phyloP scores from a whole-genome alignment of 2,888 invertebrate species.

The Spisula subtruncata region DNA sequence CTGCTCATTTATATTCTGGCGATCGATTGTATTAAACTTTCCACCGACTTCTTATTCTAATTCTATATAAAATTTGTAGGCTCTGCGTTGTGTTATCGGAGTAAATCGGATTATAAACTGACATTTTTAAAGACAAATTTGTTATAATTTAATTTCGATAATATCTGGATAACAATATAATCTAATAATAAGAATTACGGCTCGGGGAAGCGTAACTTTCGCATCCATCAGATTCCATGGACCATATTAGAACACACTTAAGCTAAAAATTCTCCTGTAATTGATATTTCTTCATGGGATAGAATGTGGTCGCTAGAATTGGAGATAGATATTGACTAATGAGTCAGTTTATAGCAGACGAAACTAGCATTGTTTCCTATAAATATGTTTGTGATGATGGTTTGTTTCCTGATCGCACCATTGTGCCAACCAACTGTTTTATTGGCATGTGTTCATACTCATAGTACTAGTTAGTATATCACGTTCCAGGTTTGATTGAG shows the following conservation, averaged over 20 bases:
- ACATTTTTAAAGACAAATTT: slow-evolving; percentile 76
- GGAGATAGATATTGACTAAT: slow-evolving; percentile 31
- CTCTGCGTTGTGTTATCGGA: slow-evolving; percentile 68
- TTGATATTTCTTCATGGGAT: slow-evolving; percentile 40
- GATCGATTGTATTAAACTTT: slow-evolving; percentile 61
- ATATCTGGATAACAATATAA: slow-evolving; percentile 73
- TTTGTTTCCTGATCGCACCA: not conserved
- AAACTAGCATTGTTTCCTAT: slow-evolving; percentile 4
- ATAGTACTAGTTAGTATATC: too few species aligned
- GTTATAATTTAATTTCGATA: slow-evolving; percentile 73
- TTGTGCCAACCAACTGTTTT: too few species aligned
- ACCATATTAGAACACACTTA: slow-evolving; percentile 63
- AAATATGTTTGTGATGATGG: not conserved
- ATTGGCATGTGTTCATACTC: too few species aligned
- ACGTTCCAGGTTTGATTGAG: too few species aligned
- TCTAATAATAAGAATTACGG: slow-evolving; percentile 68
- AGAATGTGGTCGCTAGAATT: slow-evolving; percentile 14
- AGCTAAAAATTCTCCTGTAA: slow-evolving; percentile 53
- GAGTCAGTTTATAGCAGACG: slow-evolving; percentile 33
- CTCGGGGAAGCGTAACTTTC: slow-evolving; percentile 45
- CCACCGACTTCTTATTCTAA: slow-evolving; percentile 61
- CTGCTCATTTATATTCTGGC: slow-evolving; percentile 26
- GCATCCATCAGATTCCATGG: slow-evolving; percentile 57
- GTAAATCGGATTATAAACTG: slow-evolving; percentile 68
- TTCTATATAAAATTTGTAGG: slow-evolving; percentile 65